Conservation (phyloP, 2,797 vertebrate species). For the Hydrocynus forskahlii region DNA sequence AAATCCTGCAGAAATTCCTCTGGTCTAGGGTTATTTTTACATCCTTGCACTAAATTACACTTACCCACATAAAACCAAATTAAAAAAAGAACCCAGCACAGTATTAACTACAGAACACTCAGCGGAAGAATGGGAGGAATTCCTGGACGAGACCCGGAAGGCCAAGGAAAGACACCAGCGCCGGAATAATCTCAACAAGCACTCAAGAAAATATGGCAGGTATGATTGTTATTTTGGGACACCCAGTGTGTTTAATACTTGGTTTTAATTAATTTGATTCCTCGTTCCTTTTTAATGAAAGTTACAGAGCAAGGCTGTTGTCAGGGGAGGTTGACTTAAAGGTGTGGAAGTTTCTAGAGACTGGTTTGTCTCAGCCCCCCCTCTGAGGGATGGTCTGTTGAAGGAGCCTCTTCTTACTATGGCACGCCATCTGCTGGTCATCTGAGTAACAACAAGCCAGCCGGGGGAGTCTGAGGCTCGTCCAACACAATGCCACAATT, state of each 20-base stretch:
- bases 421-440: slow-evolving; percentile 75
- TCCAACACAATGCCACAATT: not conserved
- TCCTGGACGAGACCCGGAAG: not conserved
- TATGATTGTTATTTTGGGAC: not conserved
- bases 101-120: not conserved
- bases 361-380: slow-evolving; percentile 11
- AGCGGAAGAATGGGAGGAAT: slow-evolving; percentile 2
- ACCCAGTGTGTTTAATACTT: not conserved
- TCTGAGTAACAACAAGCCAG: slow-evolving; percentile 33
- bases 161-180: not conserved
- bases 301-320: not conserved
- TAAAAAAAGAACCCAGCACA: not conserved
- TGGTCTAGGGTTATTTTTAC: not conserved
- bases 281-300: not conserved
- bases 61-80: not conserved
- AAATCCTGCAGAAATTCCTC: not conserved
- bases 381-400: slow-evolving; percentile 39
- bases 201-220: slow-evolving; percentile 2
- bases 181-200: slow-evolving; percentile 8
- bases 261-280: too few relatives aligned
- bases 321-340: slow-evolving; percentile 32
- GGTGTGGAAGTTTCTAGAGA: slow-evolving; percentile 54
- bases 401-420: slow-evolving; percentile 55
- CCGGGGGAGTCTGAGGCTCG: not conserved
- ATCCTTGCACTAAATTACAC: not conserved